Percentiles rank a stretch among this genome's conserved stretches.
Evolutionary conservation across 2,888 invertebrate species (phyloP).

Genomic region (Tricholauxania praeusta): DNA sequence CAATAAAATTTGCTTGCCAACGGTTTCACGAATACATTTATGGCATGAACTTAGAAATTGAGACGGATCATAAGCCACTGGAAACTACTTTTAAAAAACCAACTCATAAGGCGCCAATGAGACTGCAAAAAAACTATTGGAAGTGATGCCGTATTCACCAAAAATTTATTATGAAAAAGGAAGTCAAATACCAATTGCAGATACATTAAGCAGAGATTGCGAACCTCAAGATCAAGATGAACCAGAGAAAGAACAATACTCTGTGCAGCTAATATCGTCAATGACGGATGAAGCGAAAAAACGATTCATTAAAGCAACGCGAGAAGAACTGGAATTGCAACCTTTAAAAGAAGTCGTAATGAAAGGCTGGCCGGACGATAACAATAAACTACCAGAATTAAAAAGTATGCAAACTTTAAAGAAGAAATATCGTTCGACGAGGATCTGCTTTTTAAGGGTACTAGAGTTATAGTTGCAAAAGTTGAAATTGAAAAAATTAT

Average conservation of each 20-base stretch:
- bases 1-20: conserved; percentile 55
- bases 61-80: conserved; percentile 30
- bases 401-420: conserved; percentile 7
- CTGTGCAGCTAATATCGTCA: not conserved
- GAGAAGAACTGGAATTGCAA: conserved; percentile 13
- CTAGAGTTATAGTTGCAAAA: not conserved
- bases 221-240: too few species aligned
- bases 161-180: conserved; percentile 14
- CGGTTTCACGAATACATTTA: conserved; percentile 59
- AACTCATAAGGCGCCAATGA: conserved; percentile 13
- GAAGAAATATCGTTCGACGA: conserved; percentile 2
- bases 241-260: not conserved
- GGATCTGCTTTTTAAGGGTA: not conserved
- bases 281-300: conserved; percentile 1
- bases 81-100: conserved; percentile 21
- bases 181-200: conserved; percentile 22
- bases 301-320: not conserved
- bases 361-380: not conserved
- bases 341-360: conserved; percentile 17
- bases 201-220: conserved; percentile 23
- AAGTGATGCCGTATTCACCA: conserved; percentile 14
- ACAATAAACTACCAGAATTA: conserved; percentile 3
- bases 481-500: not conserved
- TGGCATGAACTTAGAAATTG: conserved; percentile 45
- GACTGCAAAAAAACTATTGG: conserved; percentile 5